Evolutionary conservation across 2,797 vertebrate genomes (phyloP).

Genomic region (Melanotaenia parkinsoni): DNA sequence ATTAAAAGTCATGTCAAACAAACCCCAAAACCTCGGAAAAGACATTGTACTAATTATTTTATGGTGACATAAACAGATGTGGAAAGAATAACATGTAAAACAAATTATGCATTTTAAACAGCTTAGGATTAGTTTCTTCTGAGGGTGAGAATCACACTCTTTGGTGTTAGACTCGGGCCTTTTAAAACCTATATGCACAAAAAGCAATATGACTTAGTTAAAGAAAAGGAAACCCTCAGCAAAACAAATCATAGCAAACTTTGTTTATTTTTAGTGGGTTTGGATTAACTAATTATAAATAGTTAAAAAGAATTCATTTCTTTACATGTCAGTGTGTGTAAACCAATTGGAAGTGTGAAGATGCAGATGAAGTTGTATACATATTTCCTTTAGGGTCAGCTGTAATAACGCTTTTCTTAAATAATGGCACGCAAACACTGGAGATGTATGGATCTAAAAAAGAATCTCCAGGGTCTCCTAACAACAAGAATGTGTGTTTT

Average conservation of each 20-base stretch:
- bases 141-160: too few species aligned
- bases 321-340: too few species aligned
- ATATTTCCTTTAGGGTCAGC: too few species aligned
- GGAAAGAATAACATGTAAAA: background rate
- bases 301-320: too few species aligned
- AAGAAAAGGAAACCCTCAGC: background rate
- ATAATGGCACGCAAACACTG: background rate
- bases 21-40: background rate
- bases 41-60: background rate
- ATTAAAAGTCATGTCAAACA: background rate
- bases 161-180: background rate
- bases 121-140: background rate
- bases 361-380: too few species aligned
- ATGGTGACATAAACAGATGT: background rate
- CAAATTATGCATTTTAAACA: background rate
- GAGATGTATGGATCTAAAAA: background rate
- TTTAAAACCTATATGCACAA: background rate
- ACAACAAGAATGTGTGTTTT: background rate
- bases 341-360: too few species aligned
- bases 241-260: background rate
- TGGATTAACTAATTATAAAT: too few species aligned
- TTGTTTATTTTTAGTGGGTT: too few species aligned
- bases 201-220: background rate
- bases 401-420: too few species aligned
- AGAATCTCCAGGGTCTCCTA: background rate